Conservation (phyloP, 2,797 vertebrate genomes). For the Carduelis carduelis region DNA sequence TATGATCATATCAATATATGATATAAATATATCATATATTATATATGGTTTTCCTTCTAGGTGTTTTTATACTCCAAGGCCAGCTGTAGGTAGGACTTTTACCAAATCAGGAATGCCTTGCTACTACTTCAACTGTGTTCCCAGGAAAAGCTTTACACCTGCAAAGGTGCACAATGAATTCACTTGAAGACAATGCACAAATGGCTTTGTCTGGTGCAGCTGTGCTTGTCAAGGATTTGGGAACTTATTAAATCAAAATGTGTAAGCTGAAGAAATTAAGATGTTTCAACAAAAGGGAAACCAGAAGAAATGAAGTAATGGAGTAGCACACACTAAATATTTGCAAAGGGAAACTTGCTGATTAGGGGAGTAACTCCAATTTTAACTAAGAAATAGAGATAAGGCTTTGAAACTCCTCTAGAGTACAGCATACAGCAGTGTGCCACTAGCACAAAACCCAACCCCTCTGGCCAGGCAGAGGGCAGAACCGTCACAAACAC, state of each 20-base stretch:
- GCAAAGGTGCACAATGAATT: neutral
- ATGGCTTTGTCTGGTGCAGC: neutral
- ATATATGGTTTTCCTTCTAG: neutral
- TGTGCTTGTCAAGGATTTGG: neutral
- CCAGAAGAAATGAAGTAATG: neutral
- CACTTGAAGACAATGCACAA: neutral
- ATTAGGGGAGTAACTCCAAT: neutral
- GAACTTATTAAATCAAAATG: neutral
- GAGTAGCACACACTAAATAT: neutral
- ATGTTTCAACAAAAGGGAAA: neutral
- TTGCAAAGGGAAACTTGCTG: neutral
- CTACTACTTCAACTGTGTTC: rapidly evolving
- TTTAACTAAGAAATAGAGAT: neutral
- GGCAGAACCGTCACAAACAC: neutral
- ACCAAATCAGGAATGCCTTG: neutral
- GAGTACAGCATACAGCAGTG: neutral
- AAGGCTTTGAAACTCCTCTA: neutral
- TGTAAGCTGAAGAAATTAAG: neutral
- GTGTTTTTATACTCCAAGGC: neutral
- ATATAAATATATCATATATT: neutral
- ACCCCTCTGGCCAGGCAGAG: neutral
- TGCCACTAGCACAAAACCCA: neutral
- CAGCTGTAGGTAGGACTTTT: neutral
- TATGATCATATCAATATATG: no score
- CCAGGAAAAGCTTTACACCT: neutral